Conservation (phyloP, 2,797 vertebrate species). For the Pseudochaenichthys georgianus region DNA sequence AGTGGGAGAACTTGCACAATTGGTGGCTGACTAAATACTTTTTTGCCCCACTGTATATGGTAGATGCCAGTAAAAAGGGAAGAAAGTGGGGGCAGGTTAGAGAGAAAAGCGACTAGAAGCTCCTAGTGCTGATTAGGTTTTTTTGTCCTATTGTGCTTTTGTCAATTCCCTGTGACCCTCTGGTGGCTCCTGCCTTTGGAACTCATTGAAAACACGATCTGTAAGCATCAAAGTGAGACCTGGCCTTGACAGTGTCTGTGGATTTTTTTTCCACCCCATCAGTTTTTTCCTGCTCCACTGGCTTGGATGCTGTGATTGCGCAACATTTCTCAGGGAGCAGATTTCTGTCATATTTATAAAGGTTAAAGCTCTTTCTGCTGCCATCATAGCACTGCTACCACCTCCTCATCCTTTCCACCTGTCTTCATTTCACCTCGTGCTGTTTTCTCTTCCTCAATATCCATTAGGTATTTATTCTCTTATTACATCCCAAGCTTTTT, state of each 20-base stretch:
- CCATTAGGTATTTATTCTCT: slow-evolving; percentile 26
- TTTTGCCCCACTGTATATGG: too few relatives aligned
- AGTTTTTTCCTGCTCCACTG: slow-evolving; percentile 52
- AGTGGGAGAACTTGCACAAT: too few relatives aligned
- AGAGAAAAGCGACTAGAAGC: slow-evolving; percentile 1
- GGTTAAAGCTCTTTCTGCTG: slow-evolving; percentile 71
- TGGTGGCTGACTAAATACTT: too few relatives aligned
- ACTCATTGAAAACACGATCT: slow-evolving; percentile 62
- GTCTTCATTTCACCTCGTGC: slow-evolving; percentile 52
- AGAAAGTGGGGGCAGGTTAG: neutral
- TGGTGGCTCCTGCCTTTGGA: slow-evolving; percentile 42
- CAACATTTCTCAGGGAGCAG: slow-evolving; percentile 67
- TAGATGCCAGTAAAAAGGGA: neutral
- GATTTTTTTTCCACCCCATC: neutral
- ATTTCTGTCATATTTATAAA: slow-evolving; percentile 77
- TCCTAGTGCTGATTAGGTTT: slow-evolving; percentile 29
- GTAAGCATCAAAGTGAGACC: slow-evolving; percentile 39
- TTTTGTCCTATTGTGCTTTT: slow-evolving; percentile 26
- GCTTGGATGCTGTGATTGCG: slow-evolving; percentile 62
- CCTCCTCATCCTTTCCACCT: slow-evolving; percentile 41
- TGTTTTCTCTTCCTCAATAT: slow-evolving; percentile 26
- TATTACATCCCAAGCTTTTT: slow-evolving; percentile 20
- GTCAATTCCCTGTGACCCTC: slow-evolving; percentile 28
- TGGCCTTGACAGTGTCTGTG: slow-evolving; percentile 10
- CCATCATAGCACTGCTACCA: slow-evolving; percentile 32